These are phyloP conservation scores for Scrobipalpa atriplicella DNA, from an alignment of 2,888 invertebrate genomes.

Conservation along the genomic window DNA sequence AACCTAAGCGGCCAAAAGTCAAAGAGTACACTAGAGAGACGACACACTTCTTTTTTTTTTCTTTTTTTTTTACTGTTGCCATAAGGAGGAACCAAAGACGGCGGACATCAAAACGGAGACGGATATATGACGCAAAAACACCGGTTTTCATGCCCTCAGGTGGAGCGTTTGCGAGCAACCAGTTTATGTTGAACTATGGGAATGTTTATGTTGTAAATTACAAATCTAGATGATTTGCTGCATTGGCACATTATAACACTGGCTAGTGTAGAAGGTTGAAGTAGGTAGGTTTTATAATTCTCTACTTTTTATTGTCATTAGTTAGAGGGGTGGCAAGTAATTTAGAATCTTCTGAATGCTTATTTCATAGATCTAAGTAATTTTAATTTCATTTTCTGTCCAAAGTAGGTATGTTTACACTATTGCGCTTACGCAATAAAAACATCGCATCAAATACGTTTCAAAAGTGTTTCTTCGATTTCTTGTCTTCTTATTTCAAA, in stretches of 20 bases:
- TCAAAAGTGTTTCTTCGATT: too few species aligned
- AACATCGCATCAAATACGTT: too few species aligned
- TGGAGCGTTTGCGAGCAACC: background rate
- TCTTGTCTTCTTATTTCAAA: too few species aligned
- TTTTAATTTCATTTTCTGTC: too few species aligned
- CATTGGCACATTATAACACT: background rate
- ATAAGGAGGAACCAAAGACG: background rate
- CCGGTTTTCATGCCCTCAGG: slow-evolving; percentile 1
- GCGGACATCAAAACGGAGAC: background rate
- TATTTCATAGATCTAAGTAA: too few species aligned
- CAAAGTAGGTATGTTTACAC: too few species aligned
- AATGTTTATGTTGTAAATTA: background rate
- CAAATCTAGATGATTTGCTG: too few species aligned
- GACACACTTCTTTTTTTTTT: background rate
- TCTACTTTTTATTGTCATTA: too few species aligned
- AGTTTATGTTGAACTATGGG: background rate
- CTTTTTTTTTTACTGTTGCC: background rate
- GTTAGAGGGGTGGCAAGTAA: too few species aligned
- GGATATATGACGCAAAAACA: slow-evolving; percentile 4
- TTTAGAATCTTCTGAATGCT: too few species aligned
- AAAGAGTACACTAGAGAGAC: background rate
- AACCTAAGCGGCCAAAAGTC: background rate
- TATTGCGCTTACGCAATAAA: too few species aligned
- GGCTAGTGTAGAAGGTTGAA: background rate
- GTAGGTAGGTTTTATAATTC: too few species aligned